Conservation (phyloP, 2,113 vertebrate species). For the Chlamydotis undulata region DNA sequence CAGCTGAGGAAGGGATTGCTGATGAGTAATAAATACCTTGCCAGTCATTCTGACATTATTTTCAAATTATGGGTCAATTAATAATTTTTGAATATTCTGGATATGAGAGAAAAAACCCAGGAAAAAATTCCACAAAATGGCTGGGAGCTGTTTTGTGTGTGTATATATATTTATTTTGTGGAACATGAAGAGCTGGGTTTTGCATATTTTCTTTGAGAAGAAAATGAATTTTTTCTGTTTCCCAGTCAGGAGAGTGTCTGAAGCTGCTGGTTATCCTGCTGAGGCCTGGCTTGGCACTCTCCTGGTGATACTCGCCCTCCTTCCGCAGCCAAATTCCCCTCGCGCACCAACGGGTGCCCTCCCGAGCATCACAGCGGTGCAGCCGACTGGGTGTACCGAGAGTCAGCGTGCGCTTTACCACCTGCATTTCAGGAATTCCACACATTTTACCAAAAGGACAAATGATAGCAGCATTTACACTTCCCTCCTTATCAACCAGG, state of each 20-base stretch:
- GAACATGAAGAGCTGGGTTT: neutral
- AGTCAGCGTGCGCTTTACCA: neutral
- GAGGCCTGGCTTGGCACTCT: neutral
- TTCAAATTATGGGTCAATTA: neutral
- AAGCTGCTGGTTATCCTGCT: neutral
- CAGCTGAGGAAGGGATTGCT: neutral
- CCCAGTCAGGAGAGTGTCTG: fast-evolving
- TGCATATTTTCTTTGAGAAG: neutral
- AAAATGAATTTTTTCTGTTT: neutral
- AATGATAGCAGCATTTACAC: neutral
- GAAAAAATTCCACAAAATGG: neutral
- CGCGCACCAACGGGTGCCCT: fast-evolving
- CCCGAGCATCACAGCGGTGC: fast-evolving
- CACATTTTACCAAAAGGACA: too few relatives aligned
- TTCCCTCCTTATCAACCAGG: neutral
- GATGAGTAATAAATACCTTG: neutral
- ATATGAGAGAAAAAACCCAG: neutral
- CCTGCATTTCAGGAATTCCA: neutral
- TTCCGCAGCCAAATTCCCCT: neutral
- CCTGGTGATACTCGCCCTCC: neutral
- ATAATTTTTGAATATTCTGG: neutral
- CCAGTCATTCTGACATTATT: neutral
- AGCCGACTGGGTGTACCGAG: fast-evolving
- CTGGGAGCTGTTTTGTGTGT: neutral
- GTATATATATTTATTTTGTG: neutral